Percentiles rank a stretch among this genome's conserved stretches.
phyloP scores from a whole-genome alignment of 2,113 vertebrate genomes.

The Scophthalmus maximus region DNA sequence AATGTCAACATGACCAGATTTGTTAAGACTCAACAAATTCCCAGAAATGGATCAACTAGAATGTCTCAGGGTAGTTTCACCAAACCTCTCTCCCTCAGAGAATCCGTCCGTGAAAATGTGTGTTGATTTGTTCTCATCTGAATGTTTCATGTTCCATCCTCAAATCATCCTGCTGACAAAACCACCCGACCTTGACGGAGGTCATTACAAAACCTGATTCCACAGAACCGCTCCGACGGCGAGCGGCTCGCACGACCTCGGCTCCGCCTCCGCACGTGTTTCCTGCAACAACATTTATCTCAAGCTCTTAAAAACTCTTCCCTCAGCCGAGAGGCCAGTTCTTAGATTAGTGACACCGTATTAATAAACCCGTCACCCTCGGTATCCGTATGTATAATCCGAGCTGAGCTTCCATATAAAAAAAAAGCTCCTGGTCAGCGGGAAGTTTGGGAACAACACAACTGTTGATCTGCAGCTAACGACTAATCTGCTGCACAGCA shows the following conservation, averaged over 20 bases:
- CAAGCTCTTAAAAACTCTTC: background rate
- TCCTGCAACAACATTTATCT: background rate
- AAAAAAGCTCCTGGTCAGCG: constrained; percentile 32
- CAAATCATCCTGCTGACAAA: constrained; percentile 51
- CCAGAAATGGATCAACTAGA: too few relatives aligned
- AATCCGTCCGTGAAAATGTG: too few relatives aligned
- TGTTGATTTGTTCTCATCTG: too few relatives aligned
- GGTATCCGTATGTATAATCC: constrained; percentile 55
- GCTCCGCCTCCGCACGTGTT: background rate
- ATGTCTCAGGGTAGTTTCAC: too few relatives aligned
- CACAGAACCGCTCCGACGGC: too few relatives aligned
- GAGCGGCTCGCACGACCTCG: background rate
- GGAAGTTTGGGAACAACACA: constrained; percentile 49
- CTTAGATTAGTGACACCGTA: constrained; percentile 38
- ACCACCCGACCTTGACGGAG: too few relatives aligned
- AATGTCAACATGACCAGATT: too few relatives aligned
- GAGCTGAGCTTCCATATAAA: constrained; percentile 33
- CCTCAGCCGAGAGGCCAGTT: background rate
- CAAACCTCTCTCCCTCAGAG: too few relatives aligned
- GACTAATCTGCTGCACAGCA: constrained; percentile 44
- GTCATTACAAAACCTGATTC: too few relatives aligned
- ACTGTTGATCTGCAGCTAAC: constrained; percentile 13
- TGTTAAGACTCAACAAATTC: too few relatives aligned
- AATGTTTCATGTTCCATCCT: too few relatives aligned
- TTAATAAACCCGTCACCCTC: constrained; percentile 10